Evolutionary conservation across 2,113 vertebrate species (phyloP), one percentile per base, ranked within the genome.

Genomic region (Rissa tridactyla): DNA sequence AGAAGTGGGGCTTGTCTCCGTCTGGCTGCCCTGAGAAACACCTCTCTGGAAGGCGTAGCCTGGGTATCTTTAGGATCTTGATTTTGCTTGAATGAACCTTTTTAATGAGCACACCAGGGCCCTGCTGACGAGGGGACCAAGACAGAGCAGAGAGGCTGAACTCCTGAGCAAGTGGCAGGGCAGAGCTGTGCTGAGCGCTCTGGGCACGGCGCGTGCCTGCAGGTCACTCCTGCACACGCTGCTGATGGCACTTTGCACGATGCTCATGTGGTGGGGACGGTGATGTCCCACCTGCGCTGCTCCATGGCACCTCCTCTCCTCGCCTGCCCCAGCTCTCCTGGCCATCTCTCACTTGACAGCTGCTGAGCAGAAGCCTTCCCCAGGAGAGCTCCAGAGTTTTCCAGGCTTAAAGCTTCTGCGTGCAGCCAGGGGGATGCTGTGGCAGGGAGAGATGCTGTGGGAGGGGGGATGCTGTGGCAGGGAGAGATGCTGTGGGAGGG

Each of bases 161-260:
- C 19, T 34, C 20, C 21, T 17, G 44, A 65, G 46, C 7, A 2
- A 22, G 58, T 16, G 23, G 11, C 0, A 3, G 58, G 36, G 22
- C 69, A 30, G 22, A 38, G 49, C 42, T n/a, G 54, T 6, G 25
- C 7, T 15, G 30, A n/a, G 10, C 3, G 1, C 0, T 6, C 52
- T 34, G 26, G 52, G 34, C 81, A 44, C 0, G 1, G 58, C 22
- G 15, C 0, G 1, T 9, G 14, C 49, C 38, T 11, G 21, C 27
- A 26, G 46, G 40, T 52, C 2, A 2, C 40, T 49, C 29, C 80
- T n/a, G 54, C 55, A 5, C 40, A 5, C 2, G 3, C 10, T 36
- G 55, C 29, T 51, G 27, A 5, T 16, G n/a, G n/a, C 55, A 29
- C n/a, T 62, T 44, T 44, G 57, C 21, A 23, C 1, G 1, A 13